Evolutionary conservation across 2,113 vertebrate species (phyloP).

Genomic region (Poecile atricapillus): DNA sequence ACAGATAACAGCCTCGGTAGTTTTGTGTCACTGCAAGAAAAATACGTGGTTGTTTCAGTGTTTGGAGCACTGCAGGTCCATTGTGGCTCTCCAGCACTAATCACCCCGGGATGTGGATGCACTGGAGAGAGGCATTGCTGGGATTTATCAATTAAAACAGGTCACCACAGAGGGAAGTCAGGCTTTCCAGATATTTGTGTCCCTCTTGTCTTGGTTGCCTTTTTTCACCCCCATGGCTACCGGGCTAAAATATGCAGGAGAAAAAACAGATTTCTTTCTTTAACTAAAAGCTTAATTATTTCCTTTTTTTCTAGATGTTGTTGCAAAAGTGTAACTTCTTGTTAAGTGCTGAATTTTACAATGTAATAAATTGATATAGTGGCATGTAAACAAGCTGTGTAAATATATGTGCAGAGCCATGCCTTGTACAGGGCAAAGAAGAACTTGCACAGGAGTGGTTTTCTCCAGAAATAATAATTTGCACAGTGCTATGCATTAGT

Average conservation of each 20-base stretch:
- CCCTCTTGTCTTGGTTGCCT: background rate
- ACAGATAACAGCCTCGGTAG: background rate
- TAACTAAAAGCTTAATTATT: background rate
- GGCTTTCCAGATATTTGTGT: background rate
- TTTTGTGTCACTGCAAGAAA: background rate
- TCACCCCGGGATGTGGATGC: background rate
- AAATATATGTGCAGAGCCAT: background rate
- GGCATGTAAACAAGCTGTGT: slow-evolving; percentile 15
- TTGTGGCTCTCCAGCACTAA: background rate
- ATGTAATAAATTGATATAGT: background rate
- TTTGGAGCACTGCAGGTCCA: background rate
- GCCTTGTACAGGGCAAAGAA: background rate
- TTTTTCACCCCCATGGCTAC: background rate
- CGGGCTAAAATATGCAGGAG: background rate
- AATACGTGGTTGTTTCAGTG: background rate
- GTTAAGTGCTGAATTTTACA: background rate
- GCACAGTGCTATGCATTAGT: background rate
- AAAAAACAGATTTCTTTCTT: background rate
- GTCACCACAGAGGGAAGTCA: background rate
- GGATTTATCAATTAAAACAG: background rate
- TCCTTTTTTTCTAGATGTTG: background rate
- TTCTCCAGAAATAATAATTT: slow-evolving; percentile 14
- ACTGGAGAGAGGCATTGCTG: background rate
- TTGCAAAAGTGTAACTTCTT: background rate
- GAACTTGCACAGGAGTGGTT: background rate